phyloP scores from a whole-genome alignment of 2,888 invertebrate genomes.

The Hypercompe scribonia region DNA sequence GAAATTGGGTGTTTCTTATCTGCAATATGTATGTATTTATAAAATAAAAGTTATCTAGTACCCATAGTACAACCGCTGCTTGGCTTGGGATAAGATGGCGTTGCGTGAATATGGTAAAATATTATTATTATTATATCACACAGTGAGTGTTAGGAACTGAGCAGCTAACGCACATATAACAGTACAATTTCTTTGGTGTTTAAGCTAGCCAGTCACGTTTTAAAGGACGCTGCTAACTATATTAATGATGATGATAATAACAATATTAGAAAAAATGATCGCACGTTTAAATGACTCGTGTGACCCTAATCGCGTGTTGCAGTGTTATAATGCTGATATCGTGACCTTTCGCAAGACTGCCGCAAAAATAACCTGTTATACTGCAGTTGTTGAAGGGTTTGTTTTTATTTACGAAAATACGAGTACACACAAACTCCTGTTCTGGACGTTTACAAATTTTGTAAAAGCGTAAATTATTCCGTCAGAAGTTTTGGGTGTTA shows the following conservation, averaged over 20 bases:
- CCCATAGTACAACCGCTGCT: too few relatives aligned
- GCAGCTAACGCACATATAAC: too few relatives aligned
- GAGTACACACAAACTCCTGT: neutral
- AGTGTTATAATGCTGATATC: slow-evolving; percentile 36
- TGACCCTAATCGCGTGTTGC: slow-evolving; percentile 45
- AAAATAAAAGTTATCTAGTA: too few relatives aligned
- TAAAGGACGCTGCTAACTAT: too few relatives aligned
- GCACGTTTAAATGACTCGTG: slow-evolving; percentile 23
- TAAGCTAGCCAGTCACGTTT: too few relatives aligned
- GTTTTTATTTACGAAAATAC: neutral
- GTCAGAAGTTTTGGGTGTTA: neutral
- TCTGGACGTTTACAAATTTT: neutral
- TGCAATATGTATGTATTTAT: too few relatives aligned
- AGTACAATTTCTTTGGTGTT: too few relatives aligned
- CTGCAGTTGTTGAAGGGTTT: neutral
- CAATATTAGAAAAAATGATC: neutral
- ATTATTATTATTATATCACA: too few relatives aligned
- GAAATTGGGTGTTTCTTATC: too few relatives aligned
- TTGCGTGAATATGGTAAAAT: too few relatives aligned
- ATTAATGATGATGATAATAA: slow-evolving; percentile 1
- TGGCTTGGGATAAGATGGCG: too few relatives aligned
- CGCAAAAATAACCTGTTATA: slow-evolving; percentile 25
- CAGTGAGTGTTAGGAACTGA: too few relatives aligned
- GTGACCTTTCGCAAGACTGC: slow-evolving; percentile 43
- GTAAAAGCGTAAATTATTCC: neutral